Base-by-base conservation (phyloP, 2,888 invertebrate genomes). In the Ichneumoninae sp. region DNA sequence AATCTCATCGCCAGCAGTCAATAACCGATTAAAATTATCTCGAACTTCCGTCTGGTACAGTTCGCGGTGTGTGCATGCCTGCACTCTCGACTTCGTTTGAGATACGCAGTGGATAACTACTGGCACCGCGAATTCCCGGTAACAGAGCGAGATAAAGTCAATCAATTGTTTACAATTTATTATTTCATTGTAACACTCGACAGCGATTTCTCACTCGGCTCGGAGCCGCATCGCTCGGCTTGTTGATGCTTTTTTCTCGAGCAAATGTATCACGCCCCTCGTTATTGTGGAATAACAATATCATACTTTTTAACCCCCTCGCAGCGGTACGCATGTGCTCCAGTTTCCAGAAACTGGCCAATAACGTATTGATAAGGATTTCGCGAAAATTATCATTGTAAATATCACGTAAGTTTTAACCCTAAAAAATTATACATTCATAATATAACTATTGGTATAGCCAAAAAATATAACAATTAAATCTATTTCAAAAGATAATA, bases 21-120 rank as follows among this genome's bases (percentile, higher is more conserved):
- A 90, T 89, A 90, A 91, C 90, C 91, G 91, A 91, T 91, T 90
- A 87, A 19, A 57, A 19, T 84, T 91, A 90, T 91, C 90, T 22
- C 63, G 52, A 77, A 81, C 84, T 88, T 89, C 88, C 88, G 85
- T 77, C 87, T 83, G 68, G 54, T 81, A 36, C 44, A 54, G 30
- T 52, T 81, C 44, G 57, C 69, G 50, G n/a, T 54, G 26, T 50
- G 44, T n/a, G 54, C 54, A 54, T 26, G 26, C 54, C 26, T 44
- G 40, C 44, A 44, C 13, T 76, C 66, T 78, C 36, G 22, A 50
- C 33, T 33, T 44, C 22, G 19, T 54, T 54, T 47, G 44, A 52
- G 33, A 52, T 36, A 54, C 54, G 44, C 44, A 13, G 4, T 36
- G 36, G 54, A 68, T 47, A 47, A 82, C 22, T 44, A 8, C 30